Percentiles rank a stretch among this genome's conserved stretches.
Conservation (phyloP, 2,797 vertebrate genomes). For the Dicrostonyx torquatus region DNA sequence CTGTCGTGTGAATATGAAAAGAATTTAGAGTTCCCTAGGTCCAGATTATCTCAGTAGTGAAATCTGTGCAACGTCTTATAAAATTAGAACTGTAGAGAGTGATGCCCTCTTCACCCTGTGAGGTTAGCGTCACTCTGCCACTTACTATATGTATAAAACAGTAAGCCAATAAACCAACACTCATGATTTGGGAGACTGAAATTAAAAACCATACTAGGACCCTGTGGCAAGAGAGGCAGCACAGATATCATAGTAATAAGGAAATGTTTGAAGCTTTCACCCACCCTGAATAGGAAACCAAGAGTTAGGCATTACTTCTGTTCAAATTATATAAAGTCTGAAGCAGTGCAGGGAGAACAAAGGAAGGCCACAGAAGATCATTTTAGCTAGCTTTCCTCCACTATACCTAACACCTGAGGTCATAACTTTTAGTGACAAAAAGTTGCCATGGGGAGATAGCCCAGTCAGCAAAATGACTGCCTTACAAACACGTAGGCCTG, state of each 20-base stretch:
- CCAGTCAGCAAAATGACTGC: background rate
- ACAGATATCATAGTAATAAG: background rate
- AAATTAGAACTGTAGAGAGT: background rate
- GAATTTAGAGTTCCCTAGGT: background rate
- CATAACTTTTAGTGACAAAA: background rate
- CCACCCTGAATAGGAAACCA: background rate
- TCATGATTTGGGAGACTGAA: background rate
- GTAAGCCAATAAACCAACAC: background rate
- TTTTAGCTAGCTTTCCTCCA: background rate
- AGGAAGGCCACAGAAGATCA: background rate
- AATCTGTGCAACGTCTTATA: background rate
- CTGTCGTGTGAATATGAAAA: background rate
- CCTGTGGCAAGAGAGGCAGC: background rate
- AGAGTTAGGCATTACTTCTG: background rate
- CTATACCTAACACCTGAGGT: too few relatives aligned
- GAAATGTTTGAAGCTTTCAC: background rate
- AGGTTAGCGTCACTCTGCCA: background rate
- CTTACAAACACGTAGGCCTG: background rate
- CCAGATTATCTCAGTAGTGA: background rate
- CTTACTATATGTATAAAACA: slow-evolving; percentile 9
- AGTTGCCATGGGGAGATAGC: background rate
- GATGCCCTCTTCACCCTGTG: background rate
- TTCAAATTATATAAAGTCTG: background rate
- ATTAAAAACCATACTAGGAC: background rate
- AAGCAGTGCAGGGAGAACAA: background rate